These are phyloP conservation scores for Neodontobutis hainanensis DNA, from an alignment of 2,113 vertebrate genomes.

Conservation along the genomic window DNA sequence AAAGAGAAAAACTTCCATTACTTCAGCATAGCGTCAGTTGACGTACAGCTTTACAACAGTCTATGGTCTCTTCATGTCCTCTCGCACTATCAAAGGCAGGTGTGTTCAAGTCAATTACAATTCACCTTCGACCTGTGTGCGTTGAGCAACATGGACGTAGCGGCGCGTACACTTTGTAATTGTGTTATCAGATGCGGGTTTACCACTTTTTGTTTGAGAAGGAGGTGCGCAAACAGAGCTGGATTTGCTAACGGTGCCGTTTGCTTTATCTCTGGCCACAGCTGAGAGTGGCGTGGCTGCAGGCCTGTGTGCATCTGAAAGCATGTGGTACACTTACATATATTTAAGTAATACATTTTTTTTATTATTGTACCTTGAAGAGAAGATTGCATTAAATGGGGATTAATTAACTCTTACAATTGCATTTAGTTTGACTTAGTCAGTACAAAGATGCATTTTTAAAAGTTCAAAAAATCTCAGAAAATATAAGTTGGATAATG, in stretches of 20 bases:
- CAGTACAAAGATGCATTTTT: too few species aligned
- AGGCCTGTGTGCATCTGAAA: conserved; percentile 2
- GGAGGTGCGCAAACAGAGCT: not conserved
- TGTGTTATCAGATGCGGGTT: not conserved
- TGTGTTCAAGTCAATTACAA: not conserved
- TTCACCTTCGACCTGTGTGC: not conserved
- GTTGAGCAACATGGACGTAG: not conserved
- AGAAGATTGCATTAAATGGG: too few species aligned
- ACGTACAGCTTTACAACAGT: not conserved
- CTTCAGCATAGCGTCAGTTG: not conserved
- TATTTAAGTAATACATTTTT: too few species aligned
- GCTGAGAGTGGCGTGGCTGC: not conserved
- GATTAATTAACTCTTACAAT: too few species aligned
- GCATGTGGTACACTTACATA: conserved; percentile 12
- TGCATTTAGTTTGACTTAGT: too few species aligned
- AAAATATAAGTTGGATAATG: too few species aligned
- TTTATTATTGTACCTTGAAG: too few species aligned
- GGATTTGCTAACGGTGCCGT: conserved; percentile 1
- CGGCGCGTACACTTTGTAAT: conserved; percentile 3
- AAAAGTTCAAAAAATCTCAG: too few species aligned
- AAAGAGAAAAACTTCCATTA: conserved; percentile 4
- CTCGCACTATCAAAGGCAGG: not conserved
- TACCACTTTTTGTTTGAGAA: conserved; percentile 16
- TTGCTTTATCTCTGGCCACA: not conserved
- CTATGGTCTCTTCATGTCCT: conserved; percentile 15